Percentiles rank a stretch among this genome's conserved stretches.
phyloP scores from a whole-genome alignment of 2,797 vertebrate species.

The Gila robusta region DNA sequence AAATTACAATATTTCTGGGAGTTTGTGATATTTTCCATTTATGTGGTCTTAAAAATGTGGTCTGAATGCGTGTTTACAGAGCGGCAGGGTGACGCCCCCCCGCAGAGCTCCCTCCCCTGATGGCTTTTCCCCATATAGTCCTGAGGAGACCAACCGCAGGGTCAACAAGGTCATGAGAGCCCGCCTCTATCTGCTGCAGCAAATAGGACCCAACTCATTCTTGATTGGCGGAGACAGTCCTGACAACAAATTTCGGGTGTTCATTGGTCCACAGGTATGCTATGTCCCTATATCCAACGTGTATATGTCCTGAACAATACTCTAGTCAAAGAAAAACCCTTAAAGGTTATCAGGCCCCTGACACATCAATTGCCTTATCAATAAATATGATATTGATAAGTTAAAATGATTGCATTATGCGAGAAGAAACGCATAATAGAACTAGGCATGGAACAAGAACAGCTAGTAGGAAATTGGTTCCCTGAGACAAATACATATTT shows the following conservation, averaged over 20 bases:
- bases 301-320: not conserved
- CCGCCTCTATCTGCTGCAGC: slow-evolving; percentile 87
- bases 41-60: not conserved
- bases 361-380: not conserved
- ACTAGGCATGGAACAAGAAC: not conserved
- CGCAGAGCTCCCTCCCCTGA: slow-evolving; percentile 89
- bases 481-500: not conserved
- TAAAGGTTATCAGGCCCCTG: not conserved
- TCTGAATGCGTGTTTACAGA: slow-evolving; percentile 81
- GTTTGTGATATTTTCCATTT: not conserved
- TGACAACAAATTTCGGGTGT: slow-evolving; percentile 91
- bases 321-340: not conserved
- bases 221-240: slow-evolving; percentile 90
- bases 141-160: slow-evolving; percentile 87
- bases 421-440: not conserved
- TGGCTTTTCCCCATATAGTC: slow-evolving; percentile 90
- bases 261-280: slow-evolving; percentile 90
- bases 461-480: not conserved
- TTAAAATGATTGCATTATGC: not conserved
- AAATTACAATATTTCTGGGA: not conserved
- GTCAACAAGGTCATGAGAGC: slow-evolving; percentile 92
- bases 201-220: slow-evolving; percentile 91
- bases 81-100: slow-evolving; percentile 87
- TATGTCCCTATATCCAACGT: not conserved
- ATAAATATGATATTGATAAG: too few relatives aligned